These are phyloP conservation scores for Eilema depressum DNA, from an alignment of 2,888 invertebrate genomes.

Conservation along the genomic window DNA sequence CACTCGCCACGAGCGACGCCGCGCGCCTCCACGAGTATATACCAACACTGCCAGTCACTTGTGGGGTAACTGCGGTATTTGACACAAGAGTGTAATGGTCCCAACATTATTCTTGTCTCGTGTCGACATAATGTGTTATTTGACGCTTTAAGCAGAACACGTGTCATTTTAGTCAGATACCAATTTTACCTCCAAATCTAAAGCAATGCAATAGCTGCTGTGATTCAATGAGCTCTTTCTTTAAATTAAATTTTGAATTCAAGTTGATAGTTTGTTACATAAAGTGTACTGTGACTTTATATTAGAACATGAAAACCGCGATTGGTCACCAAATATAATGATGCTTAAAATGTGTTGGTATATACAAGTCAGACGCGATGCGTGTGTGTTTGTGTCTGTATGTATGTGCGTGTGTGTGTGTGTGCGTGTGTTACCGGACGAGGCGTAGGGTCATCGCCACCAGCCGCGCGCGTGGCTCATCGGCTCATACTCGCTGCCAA, in stretches of 20 bases:
- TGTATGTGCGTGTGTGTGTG: conserved; percentile 22
- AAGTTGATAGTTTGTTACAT: no score
- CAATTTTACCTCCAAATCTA: no score
- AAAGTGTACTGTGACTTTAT: no score
- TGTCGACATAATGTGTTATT: not conserved
- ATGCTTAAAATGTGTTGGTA: conserved; percentile 21
- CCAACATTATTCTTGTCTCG: not conserved
- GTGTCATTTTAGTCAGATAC: not conserved
- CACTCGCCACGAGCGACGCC: conserved; percentile 53
- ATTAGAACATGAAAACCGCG: no score
- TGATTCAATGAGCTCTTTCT: no score
- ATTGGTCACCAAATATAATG: not conserved
- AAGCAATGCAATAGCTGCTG: not conserved
- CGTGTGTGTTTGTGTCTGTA: conserved; percentile 31
- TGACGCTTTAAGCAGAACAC: not conserved
- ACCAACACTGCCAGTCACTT: conserved; percentile 13
- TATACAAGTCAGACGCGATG: conserved; percentile 19
- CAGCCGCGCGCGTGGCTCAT: conserved; percentile 70
- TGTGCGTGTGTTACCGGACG: conserved; percentile 65
- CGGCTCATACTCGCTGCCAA: conserved; percentile 80
- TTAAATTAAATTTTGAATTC: no score
- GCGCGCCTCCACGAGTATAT: conserved; percentile 8
- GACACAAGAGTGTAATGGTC: not conserved
- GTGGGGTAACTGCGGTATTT: not conserved
- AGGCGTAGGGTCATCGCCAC: conserved; percentile 76